These are phyloP conservation scores for Heterochromis multidens DNA, from an alignment of 2,113 vertebrate genomes.

Conservation along the genomic window DNA sequence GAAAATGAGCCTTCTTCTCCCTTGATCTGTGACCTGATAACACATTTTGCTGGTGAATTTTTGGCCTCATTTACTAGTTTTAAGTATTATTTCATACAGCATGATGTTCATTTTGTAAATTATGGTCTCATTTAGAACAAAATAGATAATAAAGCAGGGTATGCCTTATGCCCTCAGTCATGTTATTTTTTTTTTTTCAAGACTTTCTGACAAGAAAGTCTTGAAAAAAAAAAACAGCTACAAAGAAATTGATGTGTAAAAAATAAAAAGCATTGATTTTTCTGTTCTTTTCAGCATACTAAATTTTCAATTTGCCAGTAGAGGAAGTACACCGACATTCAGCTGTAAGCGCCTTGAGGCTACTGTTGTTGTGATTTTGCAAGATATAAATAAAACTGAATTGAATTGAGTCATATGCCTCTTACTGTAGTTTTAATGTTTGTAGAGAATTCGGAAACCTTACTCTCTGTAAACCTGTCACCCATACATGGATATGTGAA, in stretches of 20 bases:
- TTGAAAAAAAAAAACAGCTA: too few relatives aligned
- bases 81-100: neutral
- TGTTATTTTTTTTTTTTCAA: too few relatives aligned
- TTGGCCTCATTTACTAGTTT: neutral
- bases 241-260: too few relatives aligned
- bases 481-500: neutral
- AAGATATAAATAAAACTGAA: neutral
- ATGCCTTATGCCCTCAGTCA: too few relatives aligned
- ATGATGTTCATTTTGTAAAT: neutral
- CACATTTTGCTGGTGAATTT: neutral
- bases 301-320: neutral
- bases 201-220: too few relatives aligned
- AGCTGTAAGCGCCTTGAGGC: rapidly evolving
- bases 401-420: rapidly evolving
- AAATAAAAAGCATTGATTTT: too few relatives aligned
- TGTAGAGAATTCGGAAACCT: neutral
- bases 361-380: neutral
- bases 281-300: too few relatives aligned
- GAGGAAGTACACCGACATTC: neutral
- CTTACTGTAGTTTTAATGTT: neutral
- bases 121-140: neutral
- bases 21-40: rapidly evolving
- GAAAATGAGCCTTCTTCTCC: neutral
- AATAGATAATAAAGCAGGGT: neutral
- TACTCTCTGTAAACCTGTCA: neutral